Conservation (phyloP, 64 coral and sea anemone species). For the Cladopsammia gracilis region DNA sequence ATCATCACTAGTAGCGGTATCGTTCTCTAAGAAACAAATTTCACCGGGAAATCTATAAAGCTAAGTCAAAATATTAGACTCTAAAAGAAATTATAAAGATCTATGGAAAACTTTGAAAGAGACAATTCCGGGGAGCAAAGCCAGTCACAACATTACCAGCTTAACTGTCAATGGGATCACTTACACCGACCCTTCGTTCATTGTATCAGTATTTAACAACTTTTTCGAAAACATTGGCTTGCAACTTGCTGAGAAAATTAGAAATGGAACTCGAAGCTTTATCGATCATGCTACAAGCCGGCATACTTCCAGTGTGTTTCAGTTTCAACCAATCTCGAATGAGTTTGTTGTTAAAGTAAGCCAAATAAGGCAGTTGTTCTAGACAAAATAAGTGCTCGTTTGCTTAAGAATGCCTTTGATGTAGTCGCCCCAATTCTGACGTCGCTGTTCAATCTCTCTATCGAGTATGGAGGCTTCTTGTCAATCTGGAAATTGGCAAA, state of each 20-base stretch:
- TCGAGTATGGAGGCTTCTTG: conserved; percentile 63
- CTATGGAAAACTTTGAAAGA: conserved; percentile 68
- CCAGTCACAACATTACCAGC: conserved; percentile 49
- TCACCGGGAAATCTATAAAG: conserved; percentile 56
- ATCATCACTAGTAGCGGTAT: conserved; percentile 67
- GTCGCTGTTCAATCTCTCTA: conserved; percentile 68
- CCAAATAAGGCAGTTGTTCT: conserved; percentile 73
- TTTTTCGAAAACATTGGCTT: conserved; percentile 15
- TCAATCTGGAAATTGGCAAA: conserved; percentile 66
- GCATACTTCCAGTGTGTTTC: conserved; percentile 49
- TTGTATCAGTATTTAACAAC: background rate
- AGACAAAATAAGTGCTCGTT: conserved; percentile 56
- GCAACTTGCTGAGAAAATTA: conserved; percentile 75
- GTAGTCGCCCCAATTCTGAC: conserved; percentile 72
- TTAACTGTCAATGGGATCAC: conserved; percentile 37
- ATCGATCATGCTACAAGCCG: conserved; percentile 58
- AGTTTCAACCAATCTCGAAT: conserved; percentile 54
- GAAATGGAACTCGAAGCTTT: conserved; percentile 26
- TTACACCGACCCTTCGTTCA: background rate
- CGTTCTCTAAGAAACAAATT: conserved; percentile 68
- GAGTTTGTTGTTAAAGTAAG: conserved; percentile 69
- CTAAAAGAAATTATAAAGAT: conserved; percentile 30
- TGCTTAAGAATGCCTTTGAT: conserved; percentile 71
- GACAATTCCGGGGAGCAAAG: conserved; percentile 43
- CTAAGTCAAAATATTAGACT: conserved; percentile 58